These are phyloP conservation scores for Lochmaea crataegi DNA, from an alignment of 2,888 invertebrate species.

Conservation along the genomic window DNA sequence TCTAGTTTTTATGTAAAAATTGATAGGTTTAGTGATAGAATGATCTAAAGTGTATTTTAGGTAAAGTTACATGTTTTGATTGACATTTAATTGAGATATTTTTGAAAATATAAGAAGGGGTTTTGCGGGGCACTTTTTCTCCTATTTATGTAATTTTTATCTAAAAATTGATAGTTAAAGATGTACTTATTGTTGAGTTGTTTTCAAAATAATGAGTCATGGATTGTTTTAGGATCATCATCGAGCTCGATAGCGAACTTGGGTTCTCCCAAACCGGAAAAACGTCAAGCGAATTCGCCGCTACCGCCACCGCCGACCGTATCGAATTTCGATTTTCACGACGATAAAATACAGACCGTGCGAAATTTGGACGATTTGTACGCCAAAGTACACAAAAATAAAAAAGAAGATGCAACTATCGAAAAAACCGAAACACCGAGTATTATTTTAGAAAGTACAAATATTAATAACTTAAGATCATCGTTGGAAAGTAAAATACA, in stretches of 20 bases:
- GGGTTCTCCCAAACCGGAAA: slow-evolving; percentile 89
- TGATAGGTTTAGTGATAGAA: too few species aligned
- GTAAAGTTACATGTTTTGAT: too few species aligned
- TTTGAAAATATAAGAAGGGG: neutral
- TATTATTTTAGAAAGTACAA: slow-evolving; percentile 36
- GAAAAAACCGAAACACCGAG: slow-evolving; percentile 39
- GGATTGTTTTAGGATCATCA: slow-evolving; percentile 71
- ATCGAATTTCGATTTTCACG: slow-evolving; percentile 62
- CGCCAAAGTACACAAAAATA: slow-evolving; percentile 84
- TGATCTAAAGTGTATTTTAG: too few species aligned
- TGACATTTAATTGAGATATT: neutral
- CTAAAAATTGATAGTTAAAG: neutral
- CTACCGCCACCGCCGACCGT: slow-evolving; percentile 81
- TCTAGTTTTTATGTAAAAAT: too few species aligned
- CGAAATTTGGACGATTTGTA: slow-evolving; percentile 90
- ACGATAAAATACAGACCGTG: slow-evolving; percentile 55
- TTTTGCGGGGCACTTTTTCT: neutral
- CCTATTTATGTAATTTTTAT: neutral
- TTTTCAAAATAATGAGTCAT: neutral
- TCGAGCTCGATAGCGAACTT: slow-evolving; percentile 70
- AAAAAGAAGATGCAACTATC: slow-evolving; percentile 48
- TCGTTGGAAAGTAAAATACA: slow-evolving; percentile 37
- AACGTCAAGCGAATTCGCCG: slow-evolving; percentile 90
- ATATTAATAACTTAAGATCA: slow-evolving; percentile 26
- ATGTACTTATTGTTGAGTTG: neutral